Evolutionary conservation across 2,113 vertebrate species (phyloP).

Genomic region (Eulemur rufifrons): DNA sequence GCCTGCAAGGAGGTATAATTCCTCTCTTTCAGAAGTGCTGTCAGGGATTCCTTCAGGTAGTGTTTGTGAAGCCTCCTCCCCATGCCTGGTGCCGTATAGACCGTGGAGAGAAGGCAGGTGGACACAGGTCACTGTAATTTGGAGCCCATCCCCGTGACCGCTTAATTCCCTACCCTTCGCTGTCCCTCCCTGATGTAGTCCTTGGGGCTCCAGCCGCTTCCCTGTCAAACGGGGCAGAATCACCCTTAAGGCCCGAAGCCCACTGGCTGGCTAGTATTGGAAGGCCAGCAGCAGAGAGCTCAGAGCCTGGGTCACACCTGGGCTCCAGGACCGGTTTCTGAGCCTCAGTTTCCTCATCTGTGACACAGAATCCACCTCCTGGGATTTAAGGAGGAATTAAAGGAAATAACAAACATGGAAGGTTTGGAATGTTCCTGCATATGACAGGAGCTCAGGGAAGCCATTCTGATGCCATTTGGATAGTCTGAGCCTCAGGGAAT

Average conservation of each 20-base stretch:
- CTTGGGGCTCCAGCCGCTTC: neutral
- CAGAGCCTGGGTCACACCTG: neutral
- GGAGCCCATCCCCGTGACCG: neutral
- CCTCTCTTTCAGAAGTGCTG: neutral
- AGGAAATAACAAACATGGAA: fast-evolving
- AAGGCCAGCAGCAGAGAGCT: neutral
- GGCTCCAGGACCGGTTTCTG: neutral
- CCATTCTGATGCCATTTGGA: fast-evolving
- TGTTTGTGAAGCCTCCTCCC: neutral
- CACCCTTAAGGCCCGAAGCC: neutral
- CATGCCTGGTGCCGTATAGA: fast-evolving
- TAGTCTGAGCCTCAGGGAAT: neutral
- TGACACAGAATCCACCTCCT: neutral
- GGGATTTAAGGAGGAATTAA: neutral
- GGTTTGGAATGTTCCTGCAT: fast-evolving
- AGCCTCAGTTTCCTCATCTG: neutral
- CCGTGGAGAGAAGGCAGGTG: fast-evolving
- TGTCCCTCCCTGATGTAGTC: fast-evolving
- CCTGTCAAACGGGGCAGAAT: neutral
- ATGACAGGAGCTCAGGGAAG: neutral
- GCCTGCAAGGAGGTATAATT: neutral
- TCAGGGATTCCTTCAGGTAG: neutral
- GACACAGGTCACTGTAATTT: fast-evolving
- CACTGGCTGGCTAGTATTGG: fast-evolving
- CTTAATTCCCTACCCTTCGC: neutral